Percentiles rank a stretch among this genome's conserved stretches.
Evolutionary conservation across 2,888 invertebrate species (phyloP).

Genomic region (Plutella xylostella): DNA sequence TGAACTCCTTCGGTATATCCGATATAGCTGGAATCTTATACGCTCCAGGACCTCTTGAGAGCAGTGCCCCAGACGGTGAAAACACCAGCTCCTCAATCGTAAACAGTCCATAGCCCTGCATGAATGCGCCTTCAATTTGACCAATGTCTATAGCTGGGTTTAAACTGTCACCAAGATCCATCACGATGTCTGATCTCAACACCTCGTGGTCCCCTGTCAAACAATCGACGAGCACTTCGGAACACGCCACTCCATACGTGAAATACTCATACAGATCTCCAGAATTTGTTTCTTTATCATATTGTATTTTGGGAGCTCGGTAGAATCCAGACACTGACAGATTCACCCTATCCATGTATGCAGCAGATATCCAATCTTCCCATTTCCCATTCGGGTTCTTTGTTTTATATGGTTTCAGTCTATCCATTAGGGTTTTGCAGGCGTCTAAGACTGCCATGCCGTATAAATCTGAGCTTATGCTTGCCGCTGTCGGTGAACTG

Average conservation of each 20-base stretch:
- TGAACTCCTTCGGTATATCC: conserved; percentile 86
- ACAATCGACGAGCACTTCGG: conserved; percentile 89
- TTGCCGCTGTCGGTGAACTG: conserved; percentile 83
- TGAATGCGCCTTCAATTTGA: conserved; percentile 90
- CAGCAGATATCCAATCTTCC: conserved; percentile 81
- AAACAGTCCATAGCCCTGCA: conserved; percentile 88
- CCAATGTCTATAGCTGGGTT: conserved; percentile 94
- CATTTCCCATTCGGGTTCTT: conserved; percentile 78
- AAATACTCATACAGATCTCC: conserved; percentile 82
- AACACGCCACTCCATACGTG: conserved; percentile 82
- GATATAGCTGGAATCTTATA: conserved; percentile 89
- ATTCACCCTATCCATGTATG: conserved; percentile 76
- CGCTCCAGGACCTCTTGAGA: conserved; percentile 83
- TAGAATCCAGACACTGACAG: conserved; percentile 83
- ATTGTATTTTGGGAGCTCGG: conserved; percentile 74
- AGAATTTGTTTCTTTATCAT: conserved; percentile 70
- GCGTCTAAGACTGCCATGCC: conserved; percentile 85
- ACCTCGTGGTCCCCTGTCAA: conserved; percentile 89
- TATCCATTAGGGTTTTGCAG: conserved; percentile 73
- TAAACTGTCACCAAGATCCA: conserved; percentile 90
- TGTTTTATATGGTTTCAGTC: conserved; percentile 75
- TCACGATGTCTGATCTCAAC: conserved; percentile 85
- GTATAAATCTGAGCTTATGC: conserved; percentile 82
- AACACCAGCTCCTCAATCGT: conserved; percentile 85
- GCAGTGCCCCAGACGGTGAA: conserved; percentile 76